Percentiles rank a stretch among this genome's conserved stretches.
These are phyloP conservation scores for Meiosimyza platycephala DNA, from an alignment of 2,888 invertebrate species.

Conservation along the genomic window DNA sequence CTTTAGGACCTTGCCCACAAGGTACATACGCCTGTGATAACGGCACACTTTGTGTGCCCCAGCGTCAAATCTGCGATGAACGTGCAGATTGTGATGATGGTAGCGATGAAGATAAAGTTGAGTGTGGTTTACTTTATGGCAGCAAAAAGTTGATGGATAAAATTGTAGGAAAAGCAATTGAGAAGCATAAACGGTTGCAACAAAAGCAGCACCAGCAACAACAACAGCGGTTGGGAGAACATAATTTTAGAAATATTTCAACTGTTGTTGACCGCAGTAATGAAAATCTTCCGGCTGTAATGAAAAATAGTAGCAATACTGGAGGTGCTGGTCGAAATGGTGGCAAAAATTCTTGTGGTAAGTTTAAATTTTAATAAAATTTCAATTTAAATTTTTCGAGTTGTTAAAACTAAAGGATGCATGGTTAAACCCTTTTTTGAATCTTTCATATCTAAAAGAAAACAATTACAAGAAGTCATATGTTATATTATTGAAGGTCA, in stretches of 20 bases:
- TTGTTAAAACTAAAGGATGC: too few species aligned
- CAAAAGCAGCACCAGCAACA: slow-evolving; percentile 32
- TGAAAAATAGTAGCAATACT: not conserved
- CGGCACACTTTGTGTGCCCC: slow-evolving; percentile 69
- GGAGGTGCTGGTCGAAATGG: slow-evolving; percentile 16
- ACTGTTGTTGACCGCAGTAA: not conserved
- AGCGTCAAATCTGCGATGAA: slow-evolving; percentile 70
- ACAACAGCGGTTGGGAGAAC: slow-evolving; percentile 26
- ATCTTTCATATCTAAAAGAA: too few species aligned
- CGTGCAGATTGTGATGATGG: slow-evolving; percentile 67
- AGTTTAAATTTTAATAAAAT: too few species aligned
- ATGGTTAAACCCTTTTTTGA: too few species aligned
- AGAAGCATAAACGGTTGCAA: slow-evolving; percentile 48
- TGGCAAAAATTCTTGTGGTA: slow-evolving; percentile 1
- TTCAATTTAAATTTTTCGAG: too few species aligned
- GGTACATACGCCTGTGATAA: slow-evolving; percentile 71
- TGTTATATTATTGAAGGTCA: too few species aligned
- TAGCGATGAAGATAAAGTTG: slow-evolving; percentile 68
- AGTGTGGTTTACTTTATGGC: slow-evolving; percentile 66
- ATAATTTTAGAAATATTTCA: not conserved
- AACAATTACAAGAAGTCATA: too few species aligned
- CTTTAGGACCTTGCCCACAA: slow-evolving; percentile 69
- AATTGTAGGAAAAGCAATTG: slow-evolving; percentile 62
- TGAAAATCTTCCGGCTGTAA: too few species aligned
- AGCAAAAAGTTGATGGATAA: slow-evolving; percentile 63